Evolutionary conservation across 1,140 invertebrate genomes (phyloP).

Genomic region (Drosophila suzukii): DNA sequence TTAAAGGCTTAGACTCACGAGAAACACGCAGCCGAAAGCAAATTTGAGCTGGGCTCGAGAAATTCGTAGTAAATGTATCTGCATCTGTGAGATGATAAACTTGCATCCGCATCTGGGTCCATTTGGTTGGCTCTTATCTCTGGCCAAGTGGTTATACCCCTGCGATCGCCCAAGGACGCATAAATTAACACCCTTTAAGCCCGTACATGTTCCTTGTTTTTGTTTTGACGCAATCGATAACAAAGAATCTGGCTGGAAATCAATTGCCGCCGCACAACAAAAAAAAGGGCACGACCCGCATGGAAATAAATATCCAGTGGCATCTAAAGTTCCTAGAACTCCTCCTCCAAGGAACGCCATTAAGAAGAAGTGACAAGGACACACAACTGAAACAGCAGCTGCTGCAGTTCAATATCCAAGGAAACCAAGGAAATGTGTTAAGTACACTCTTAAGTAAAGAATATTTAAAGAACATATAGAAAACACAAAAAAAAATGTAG

Average conservation of each 20-base stretch:
- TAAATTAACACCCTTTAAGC: slow-evolving; percentile 51
- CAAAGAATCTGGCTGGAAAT: slow-evolving; percentile 57
- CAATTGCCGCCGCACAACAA: slow-evolving; percentile 48
- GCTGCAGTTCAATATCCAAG: background rate
- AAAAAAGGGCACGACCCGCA: slow-evolving; percentile 28
- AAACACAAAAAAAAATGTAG: background rate
- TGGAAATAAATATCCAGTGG: slow-evolving; percentile 19
- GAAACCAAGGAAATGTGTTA: background rate
- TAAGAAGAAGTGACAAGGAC: slow-evolving; percentile 15
- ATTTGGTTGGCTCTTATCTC: slow-evolving; percentile 16
- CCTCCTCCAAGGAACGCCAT: background rate
- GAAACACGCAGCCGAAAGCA: slow-evolving; percentile 28
- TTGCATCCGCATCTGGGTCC: slow-evolving; percentile 19
- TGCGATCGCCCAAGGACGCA: slow-evolving; percentile 27
- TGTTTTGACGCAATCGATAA: slow-evolving; percentile 76
- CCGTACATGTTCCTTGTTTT: slow-evolving; percentile 21
- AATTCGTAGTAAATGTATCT: slow-evolving; percentile 24
- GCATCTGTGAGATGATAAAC: slow-evolving; percentile 16
- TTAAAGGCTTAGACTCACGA: slow-evolving; percentile 37
- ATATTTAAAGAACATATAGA: too few relatives aligned
- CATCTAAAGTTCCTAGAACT: slow-evolving; percentile 35
- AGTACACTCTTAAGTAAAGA: background rate
- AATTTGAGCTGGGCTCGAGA: slow-evolving; percentile 36
- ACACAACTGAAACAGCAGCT: slow-evolving; percentile 16
- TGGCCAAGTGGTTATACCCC: slow-evolving; percentile 5